These are phyloP conservation scores for Hyla sarda DNA, from an alignment of 2,113 vertebrate genomes.

Conservation along the genomic window DNA sequence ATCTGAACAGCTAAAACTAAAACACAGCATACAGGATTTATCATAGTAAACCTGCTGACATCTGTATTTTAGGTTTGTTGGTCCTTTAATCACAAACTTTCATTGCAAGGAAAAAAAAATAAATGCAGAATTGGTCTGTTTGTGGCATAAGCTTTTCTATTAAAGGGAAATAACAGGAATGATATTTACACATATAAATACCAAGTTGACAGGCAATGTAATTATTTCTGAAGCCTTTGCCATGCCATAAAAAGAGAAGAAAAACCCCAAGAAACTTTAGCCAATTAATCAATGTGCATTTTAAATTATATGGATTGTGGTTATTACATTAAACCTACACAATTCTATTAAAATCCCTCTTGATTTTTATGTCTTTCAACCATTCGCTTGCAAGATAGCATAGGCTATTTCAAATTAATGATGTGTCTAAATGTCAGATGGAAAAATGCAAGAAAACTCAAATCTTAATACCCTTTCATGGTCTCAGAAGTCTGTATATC, in stretches of 20 bases:
- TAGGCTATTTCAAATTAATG: slow-evolving; percentile 40
- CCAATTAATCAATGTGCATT: slow-evolving; percentile 29
- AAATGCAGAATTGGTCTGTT: background rate
- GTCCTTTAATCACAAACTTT: background rate
- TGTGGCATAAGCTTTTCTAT: background rate
- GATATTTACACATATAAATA: background rate
- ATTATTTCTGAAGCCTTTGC: background rate
- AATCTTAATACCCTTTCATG: slow-evolving; percentile 38
- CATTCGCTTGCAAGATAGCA: slow-evolving; percentile 34
- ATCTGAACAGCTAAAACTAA: background rate
- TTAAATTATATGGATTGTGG: slow-evolving; percentile 11
- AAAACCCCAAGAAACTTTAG: slow-evolving; percentile 6
- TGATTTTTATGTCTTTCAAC: slow-evolving; percentile 38
- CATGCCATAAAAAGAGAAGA: background rate
- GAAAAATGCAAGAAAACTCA: slow-evolving; percentile 12
- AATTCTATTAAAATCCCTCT: slow-evolving; percentile 37
- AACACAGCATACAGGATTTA: background rate
- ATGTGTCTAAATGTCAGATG: slow-evolving; percentile 40
- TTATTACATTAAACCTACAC: slow-evolving; percentile 34
- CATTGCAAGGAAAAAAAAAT: background rate
- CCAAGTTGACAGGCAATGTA: background rate
- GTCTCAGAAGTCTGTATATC: slow-evolving; percentile 26
- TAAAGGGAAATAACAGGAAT: background rate
- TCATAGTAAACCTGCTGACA: background rate
- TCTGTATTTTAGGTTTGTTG: background rate